Base-by-base conservation (phyloP, 2,113 vertebrate genomes). In the Carassius auratus region DNA sequence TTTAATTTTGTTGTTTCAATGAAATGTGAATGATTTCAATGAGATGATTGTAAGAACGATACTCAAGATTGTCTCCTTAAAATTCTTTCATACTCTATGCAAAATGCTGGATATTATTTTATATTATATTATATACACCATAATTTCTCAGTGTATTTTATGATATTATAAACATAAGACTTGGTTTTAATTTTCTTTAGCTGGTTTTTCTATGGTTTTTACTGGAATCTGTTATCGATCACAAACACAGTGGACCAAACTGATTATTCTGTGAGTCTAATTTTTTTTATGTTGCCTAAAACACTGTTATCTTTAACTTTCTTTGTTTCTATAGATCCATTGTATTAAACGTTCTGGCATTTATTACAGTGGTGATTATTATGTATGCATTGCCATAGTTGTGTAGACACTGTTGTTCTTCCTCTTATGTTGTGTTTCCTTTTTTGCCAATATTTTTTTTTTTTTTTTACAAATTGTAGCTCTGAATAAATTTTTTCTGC, bases 221-320 rank as follows among this genome's bases (percentile, higher is more conserved):
- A 81, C 59, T 48, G 78, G 78, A 81, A 48, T 80, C n/a, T 59
- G 55, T 61, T 8, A 42, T 79, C 42, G 4, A 10, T 81, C 14
- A 48, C 36, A 64, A 76, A 64, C 14, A 26, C 61, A 64, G 8
- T 66, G 59, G 8, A 66, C 36, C 78, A 66, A 30, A 30, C 59
- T 17, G n/a, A 48, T 48, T 15, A 81, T 64, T n/a, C 78, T 81
- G 78, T 81, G 78, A 81, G 66, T 48, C 78, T 3, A 30, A 6
- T 19, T 26, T 15, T 2, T 79, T 79, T 42, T n/a, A 55, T 33
- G 33, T 12, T 78, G 30, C 5, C 57, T 79, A 23, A 42, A 79
- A 61, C 76, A 23, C 33, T 42, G 55, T 57, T 77, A 36, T 79
- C 38, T 79, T 78, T 5, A 61, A 5, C 57, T 45, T 10, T 26